Evolutionary conservation across 2,888 invertebrate genomes (phyloP), one percentile per base, ranked within the genome.

Genomic region (Linnaemya tessellans): DNA sequence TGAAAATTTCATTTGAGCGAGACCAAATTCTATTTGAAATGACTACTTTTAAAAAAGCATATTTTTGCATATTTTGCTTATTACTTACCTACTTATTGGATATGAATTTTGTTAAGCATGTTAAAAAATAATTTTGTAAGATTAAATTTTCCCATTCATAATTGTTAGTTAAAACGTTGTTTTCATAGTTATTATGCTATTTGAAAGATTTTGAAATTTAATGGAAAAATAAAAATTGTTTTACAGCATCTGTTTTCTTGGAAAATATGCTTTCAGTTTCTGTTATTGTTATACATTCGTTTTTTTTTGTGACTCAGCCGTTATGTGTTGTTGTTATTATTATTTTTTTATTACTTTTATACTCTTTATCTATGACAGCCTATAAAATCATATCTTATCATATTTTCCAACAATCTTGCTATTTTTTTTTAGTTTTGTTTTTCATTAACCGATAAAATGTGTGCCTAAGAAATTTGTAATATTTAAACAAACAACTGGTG

Each of bases 321-420:
- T 8, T 38, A 38, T 38, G 38, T 38, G 10, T 38, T 38, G 8
- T 38, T 10, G 10, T 1, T 10, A 38, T 38, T 1, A 38, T 10
- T 38, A 35, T 38, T 38, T 38, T 38, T 38, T 10, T 38, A 38
- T 49, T 18, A 49, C 18, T n/a, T 18, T 49, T n/a, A n/a, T 30
- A 3, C 2, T 30, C 30, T 30, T 30, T 51, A 51, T 51, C 51
- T 51, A 51, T 51, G n/a, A 51, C 18, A 20, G 18, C 15, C 46
- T 49, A n/a, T 11, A 49, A 49, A 49, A 49, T n/a, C 46, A 49
- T 49, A 51, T 51, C 51, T 51, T 20, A 51, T 51, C n/a, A 49
- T 15, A 18, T 49, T 49, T 49, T 49, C 18, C 20, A 5, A 9
- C 9, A 51, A 20, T 10, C 5, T 1, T 7, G 11, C 41, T 13